Base-by-base conservation (phyloP, 2,113 vertebrate species). In the Rana temporaria region DNA sequence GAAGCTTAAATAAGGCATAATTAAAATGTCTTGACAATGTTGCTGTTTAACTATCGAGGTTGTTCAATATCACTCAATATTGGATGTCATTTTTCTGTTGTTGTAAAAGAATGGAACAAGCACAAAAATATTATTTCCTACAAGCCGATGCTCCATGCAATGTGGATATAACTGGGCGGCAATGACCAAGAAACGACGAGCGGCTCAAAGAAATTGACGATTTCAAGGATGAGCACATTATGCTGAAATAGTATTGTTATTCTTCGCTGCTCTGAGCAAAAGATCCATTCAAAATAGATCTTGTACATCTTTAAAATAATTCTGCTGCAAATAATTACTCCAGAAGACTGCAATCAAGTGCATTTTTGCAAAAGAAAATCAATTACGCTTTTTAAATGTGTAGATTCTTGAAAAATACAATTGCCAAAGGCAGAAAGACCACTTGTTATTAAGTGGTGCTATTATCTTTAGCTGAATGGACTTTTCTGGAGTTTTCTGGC, bases 211-310 rank as follows among this genome's bases (percentile, higher is more conserved):
- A 83, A 83, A 83, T 68, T 83, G 81, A 83, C 53, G 72, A 76
- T 83, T 83, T 83, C 71, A 83, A 83, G 64, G 81, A 83, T 83
- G 81, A 83, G 81, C 71, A 83, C 81, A 83, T 83, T 83, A 83
- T 83, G 72, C 81, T 76, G 81, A 83, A 83, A 83, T 83, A 76
- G 71, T 83, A 83, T 83, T 83, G 81, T 83, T 83, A 83, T 83
- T 83, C 64, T 17, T 52, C 62, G 57, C 71, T 67, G 63, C 81
- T 68, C 18, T 76, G 81, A 83, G 72, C 53, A 67, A 64, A 83
- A 83, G 71, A 83, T 83, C 81, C 72, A 83, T 83, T 83, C 66
- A 76, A 68, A 75, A 83, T 83, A 75, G 81, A 83, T 83, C 71
- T 83, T 76, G 81, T 74, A 83, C 67, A 83, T 83, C 81, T 83